Evolutionary conservation across 2,113 vertebrate species (phyloP).

Genomic region (Spea multiplicata): DNA sequence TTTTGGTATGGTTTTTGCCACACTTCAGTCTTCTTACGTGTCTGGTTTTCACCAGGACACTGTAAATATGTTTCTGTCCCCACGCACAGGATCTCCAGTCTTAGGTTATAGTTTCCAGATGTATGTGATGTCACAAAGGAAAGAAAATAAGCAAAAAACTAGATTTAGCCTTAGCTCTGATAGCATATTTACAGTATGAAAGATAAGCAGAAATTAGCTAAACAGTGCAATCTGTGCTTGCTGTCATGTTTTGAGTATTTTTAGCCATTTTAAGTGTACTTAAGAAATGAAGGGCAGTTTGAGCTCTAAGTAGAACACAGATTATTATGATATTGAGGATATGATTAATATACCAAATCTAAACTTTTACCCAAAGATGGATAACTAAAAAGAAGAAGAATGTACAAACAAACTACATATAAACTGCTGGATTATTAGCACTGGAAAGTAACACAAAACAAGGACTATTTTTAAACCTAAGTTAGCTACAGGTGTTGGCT

Average conservation of each 20-base stretch:
- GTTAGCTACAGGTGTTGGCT: too few relatives aligned
- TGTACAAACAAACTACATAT: too few relatives aligned
- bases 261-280: slow-evolving; percentile 1
- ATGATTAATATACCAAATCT: background rate
- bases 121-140: slow-evolving; percentile 3
- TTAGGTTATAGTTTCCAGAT: slow-evolving; percentile 15
- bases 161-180: background rate
- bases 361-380: background rate
- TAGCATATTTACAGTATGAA: background rate
- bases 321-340: background rate
- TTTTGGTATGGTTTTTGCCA: background rate
- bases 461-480: too few relatives aligned
- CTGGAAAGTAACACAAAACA: too few relatives aligned
- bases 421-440: too few relatives aligned
- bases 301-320: background rate
- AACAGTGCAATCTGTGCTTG: background rate
- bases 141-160: background rate
- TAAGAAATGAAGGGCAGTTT: background rate
- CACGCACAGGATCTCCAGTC: background rate
- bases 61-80: slow-evolving; percentile 1
- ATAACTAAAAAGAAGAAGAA: background rate
- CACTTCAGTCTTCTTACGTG: background rate
- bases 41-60: background rate
- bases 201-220: slow-evolving; percentile 3
- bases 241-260: background rate